A percentile compares a stretch with the other conserved stretches of the same genome.
These are phyloP conservation scores for Cricetomys ansorgei DNA, from an alignment of 2,113 vertebrate genomes.

Conservation along the genomic window DNA sequence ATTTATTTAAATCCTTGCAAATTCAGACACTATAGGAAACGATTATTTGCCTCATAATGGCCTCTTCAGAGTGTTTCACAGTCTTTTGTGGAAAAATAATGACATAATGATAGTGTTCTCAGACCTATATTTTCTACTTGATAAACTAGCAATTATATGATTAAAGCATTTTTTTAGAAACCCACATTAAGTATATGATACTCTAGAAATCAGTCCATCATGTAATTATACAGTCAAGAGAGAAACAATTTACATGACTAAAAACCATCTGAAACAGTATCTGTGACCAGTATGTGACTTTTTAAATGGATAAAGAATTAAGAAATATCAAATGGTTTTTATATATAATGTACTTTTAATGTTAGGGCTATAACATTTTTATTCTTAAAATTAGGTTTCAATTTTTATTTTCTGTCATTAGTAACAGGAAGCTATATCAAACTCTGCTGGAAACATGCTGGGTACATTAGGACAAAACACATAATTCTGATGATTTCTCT, in stretches of 20 bases:
- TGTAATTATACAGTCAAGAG: constrained; percentile 76
- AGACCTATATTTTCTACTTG: constrained; percentile 79
- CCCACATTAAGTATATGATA: constrained; percentile 78
- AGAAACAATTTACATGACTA: constrained; percentile 78
- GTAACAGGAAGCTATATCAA: constrained; percentile 18
- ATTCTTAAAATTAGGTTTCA: constrained; percentile 55
- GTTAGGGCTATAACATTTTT: constrained; percentile 1
- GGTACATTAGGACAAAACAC: constrained; percentile 11
- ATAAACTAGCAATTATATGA: constrained; percentile 84
- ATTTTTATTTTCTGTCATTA: constrained; percentile 49
- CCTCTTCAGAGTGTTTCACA: constrained; percentile 75
- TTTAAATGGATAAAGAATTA: constrained; percentile 48
- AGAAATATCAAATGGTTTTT: constrained; percentile 49
- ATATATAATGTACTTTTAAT: constrained; percentile 27
- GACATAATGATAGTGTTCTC: constrained; percentile 80
- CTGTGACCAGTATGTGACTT: constrained; percentile 46
- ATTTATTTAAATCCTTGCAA: constrained; percentile 70
- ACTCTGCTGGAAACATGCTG: constrained; percentile 32
- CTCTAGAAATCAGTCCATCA: constrained; percentile 73
- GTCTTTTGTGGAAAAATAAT: constrained; percentile 78
- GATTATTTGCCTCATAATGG: constrained; percentile 79
- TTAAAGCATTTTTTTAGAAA: constrained; percentile 81
- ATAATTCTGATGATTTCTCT: neutral
- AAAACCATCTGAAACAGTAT: constrained; percentile 69
- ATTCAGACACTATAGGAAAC: constrained; percentile 77